Base-by-base conservation (phyloP, 1,140 invertebrate species). In the Solenopsis fugax region DNA sequence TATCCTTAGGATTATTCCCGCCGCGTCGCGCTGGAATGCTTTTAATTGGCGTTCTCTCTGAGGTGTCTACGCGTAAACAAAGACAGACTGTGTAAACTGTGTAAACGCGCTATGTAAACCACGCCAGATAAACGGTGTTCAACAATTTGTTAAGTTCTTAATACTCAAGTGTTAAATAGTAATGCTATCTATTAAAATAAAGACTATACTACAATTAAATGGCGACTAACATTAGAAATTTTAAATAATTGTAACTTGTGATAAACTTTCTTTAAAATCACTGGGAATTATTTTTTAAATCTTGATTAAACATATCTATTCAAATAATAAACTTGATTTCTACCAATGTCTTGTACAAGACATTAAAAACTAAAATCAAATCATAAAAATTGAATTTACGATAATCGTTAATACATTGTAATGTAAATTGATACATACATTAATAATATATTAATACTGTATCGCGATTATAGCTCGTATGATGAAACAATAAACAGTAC, bases 1-100 rank as follows among this genome's bases (percentile, higher is more conserved):
- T 84, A 84, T 84, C 80, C 80, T 60, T 21, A 62, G 80, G 80
- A 84, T 84, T 84, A 84, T 84, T 84, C 80, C 54, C 67, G 67
- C 52, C 41, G 41, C 80, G 54, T 12, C 24, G 54, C 41, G 52
- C 24, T 12, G 13, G 62, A 69, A 0, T 24, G 69, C 69, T 75
- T 73, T 75, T 84, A 84, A 84, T 84, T 84, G 80, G 41, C 29
- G 54, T 84, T 75, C 69, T 50, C 69, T 50, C 69, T n/a, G 21
- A 54, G 54, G 80, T 48, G 54, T 75, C 21, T 73, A 60, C 52
- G 78, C 37, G 67, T 48, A 60, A 73, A 73, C 41, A 48, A 12
- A 41, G 78, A 54, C 24, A 50, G 4, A 37, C 18, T 16, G 34
- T 45, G 16, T 37, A 60, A 48, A 60, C 41, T 60, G 21, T 50